These are phyloP conservation scores for Rhamphomyia laevipes DNA, from an alignment of 2,888 invertebrate species.

Conservation along the genomic window DNA sequence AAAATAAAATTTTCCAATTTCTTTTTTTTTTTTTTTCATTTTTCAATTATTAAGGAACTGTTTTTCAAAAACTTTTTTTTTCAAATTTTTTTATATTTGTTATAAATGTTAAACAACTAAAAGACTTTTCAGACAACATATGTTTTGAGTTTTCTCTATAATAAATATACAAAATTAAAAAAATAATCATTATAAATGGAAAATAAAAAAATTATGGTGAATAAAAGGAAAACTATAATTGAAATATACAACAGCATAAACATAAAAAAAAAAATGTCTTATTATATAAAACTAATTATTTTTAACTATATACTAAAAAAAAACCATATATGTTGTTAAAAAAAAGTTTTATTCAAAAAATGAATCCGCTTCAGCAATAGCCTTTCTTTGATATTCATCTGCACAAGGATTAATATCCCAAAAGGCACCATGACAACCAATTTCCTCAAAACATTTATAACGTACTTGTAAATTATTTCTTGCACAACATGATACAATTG, in stretches of 20 bases:
- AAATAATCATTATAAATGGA: background rate
- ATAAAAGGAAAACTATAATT: background rate
- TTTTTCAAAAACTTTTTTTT: no score
- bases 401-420: slow-evolving; percentile 64
- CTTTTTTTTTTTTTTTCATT: no score
- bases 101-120: no score
- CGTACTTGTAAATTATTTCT: slow-evolving; percentile 38
- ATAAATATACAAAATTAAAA: background rate
- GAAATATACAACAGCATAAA: background rate
- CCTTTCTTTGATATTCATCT: slow-evolving; percentile 28
- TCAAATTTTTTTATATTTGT: no score
- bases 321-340: background rate
- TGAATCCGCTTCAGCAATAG: slow-evolving; percentile 39
- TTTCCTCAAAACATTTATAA: slow-evolving; percentile 55
- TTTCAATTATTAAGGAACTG: no score
- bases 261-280: background rate
- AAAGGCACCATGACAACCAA: slow-evolving; percentile 60
- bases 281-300: background rate
- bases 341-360: slow-evolving; percentile 10
- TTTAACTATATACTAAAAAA: background rate
- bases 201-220: background rate
- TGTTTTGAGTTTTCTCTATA: no score
- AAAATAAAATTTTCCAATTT: no score
- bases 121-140: no score
- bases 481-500: slow-evolving; percentile 62